Evolutionary conservation across 2,113 vertebrate species (phyloP).

Genomic region (Rhodinocichla rosea): DNA sequence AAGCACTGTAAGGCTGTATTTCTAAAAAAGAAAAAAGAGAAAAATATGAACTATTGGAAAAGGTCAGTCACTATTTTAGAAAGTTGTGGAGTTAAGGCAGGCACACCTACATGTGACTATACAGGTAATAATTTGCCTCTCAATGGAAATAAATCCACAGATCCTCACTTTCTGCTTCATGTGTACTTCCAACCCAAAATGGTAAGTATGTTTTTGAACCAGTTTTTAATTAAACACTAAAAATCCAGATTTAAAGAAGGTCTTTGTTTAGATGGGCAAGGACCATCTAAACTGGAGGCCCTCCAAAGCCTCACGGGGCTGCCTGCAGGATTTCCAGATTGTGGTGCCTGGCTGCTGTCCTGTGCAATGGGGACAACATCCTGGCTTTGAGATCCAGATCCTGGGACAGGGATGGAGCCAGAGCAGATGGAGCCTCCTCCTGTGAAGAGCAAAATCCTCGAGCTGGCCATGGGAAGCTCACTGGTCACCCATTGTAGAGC

Average conservation of each 20-base stretch:
- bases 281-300: neutral
- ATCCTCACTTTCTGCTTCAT: neutral
- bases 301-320: neutral
- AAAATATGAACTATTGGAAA: neutral
- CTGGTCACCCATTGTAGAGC: neutral
- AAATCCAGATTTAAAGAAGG: neutral
- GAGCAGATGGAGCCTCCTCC: neutral
- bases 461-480: neutral
- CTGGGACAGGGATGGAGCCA: neutral
- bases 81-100: neutral
- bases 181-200: neutral
- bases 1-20: neutral
- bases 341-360: neutral
- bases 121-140: neutral
- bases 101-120: neutral
- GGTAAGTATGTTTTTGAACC: neutral
- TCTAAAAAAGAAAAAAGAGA: neutral
- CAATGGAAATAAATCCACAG: neutral
- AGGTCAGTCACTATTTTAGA: slow-evolving; percentile 6
- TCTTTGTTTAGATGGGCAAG: neutral
- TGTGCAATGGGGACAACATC: neutral
- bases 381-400: neutral
- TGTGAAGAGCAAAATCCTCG: neutral
- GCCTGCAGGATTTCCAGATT: neutral
- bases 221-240: neutral